Evolutionary conservation across 2,888 invertebrate species (phyloP), one percentile per base, ranked within the genome.

Genomic region (Apeira syringaria): DNA sequence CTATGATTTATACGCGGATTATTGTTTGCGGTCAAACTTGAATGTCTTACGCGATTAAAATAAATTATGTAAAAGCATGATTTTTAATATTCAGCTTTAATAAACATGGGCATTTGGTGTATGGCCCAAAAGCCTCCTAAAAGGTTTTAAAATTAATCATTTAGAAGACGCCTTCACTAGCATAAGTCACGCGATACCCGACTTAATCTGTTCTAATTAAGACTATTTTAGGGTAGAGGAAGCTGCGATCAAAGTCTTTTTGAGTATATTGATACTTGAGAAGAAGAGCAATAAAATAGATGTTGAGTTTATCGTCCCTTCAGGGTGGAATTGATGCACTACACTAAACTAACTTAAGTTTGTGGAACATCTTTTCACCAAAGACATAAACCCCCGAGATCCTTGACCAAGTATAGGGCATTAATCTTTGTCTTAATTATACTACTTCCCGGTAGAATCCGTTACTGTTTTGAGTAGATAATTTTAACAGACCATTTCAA

Each of bases 1-100:
- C 74, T 79, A 84, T 81, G 83, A 86, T 82, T 85, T 84, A 80
- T 74, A 65, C 66, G 59, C 52, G 65, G 74, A 74, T 79, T 74
- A 74, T 73, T 73, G 78, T 79, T 72, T 75, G 78, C 72, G 79
- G 79, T 76, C 75, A 64, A 65, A 69, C 64, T 59, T 62, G 64
- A 72, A 74, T 74, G 64, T 70, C 63, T 69, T 68, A 71, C 29
- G 33, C 38, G 43, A 44, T 44, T 44, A 37, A 38, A 68, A 70
- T 71, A 72, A 72, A 71, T 74, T 74, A 68, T 50, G 62, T 69
- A 67, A 59, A 62, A 64, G 69, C 61, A 71, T 65, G 60, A 59
- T 64, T 74, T 75, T 74, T 75, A 74, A 74, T 79, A 77, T 73
- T 68, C 63, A 52, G 50, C 54, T 68, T 64, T 65, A 70, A 73